Evolutionary conservation across 2,888 invertebrate species (phyloP).

Genomic region (Phyto melanocephala): DNA sequence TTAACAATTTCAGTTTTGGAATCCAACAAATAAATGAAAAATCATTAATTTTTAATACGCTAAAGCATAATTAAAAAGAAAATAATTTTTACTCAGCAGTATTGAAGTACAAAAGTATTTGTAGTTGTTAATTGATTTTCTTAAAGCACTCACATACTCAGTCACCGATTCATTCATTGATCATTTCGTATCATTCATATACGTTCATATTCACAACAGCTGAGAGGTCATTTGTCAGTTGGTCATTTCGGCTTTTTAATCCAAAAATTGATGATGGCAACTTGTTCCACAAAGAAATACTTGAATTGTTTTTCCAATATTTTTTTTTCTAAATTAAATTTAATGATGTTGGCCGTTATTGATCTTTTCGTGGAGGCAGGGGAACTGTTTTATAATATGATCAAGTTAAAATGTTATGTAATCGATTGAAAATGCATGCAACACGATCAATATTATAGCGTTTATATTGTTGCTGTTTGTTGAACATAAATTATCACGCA

Average conservation of each 20-base stretch:
- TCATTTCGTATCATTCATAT: neutral
- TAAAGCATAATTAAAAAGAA: too few relatives aligned
- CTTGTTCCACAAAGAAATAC: neutral
- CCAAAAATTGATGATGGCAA: constrained; percentile 19
- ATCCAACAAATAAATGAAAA: too few relatives aligned
- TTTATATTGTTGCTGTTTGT: neutral
- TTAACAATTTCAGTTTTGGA: too few relatives aligned
- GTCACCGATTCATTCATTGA: too few relatives aligned
- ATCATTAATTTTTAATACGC: too few relatives aligned
- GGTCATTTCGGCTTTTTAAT: constrained; percentile 13
- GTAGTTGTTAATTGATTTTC: neutral
- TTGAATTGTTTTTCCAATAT: neutral
- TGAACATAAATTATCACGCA: constrained; percentile 29
- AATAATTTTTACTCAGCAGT: too few relatives aligned
- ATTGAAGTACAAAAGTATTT: too few relatives aligned
- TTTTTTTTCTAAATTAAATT: neutral
- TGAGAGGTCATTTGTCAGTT: constrained; percentile 23
- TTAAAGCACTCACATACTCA: neutral
- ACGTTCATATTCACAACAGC: neutral
- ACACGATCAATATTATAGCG: constrained; percentile 22
- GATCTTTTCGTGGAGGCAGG: neutral
- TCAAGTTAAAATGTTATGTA: constrained; percentile 37
- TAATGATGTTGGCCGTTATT: neutral
- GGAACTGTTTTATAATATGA: too few relatives aligned
- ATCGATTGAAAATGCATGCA: constrained; percentile 37